These are phyloP conservation scores for Echeneis naucrates DNA, from an alignment of 2,797 vertebrate species.

Conservation along the genomic window DNA sequence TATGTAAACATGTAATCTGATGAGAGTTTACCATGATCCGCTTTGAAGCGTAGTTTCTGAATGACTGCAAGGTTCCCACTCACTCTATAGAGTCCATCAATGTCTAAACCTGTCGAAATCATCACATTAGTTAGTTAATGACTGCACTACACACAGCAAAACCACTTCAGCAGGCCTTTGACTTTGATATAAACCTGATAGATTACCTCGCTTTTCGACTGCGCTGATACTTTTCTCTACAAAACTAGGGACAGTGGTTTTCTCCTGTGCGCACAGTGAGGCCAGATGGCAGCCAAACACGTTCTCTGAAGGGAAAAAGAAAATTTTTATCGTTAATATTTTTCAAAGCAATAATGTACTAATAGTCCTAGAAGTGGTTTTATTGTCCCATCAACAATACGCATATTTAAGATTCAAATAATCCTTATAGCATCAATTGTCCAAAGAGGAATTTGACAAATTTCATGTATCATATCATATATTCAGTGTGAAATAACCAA, in stretches of 20 bases:
- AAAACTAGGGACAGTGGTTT: conserved; percentile 87
- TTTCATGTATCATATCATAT: too few relatives aligned
- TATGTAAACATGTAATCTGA: background rate
- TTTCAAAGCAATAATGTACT: background rate
- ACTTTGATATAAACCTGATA: background rate
- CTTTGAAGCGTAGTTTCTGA: conserved; percentile 95
- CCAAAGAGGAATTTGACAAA: background rate
- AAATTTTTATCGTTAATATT: background rate
- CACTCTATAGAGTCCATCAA: conserved; percentile 95
- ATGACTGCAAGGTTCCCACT: conserved; percentile 95
- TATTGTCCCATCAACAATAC: background rate
- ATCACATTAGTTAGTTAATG: background rate
- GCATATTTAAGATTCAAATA: background rate
- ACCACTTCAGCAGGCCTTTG: background rate
- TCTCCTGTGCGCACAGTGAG: conserved; percentile 88
- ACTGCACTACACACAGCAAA: background rate
- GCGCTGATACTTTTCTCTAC: conserved; percentile 90
- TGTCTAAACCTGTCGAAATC: conserved; percentile 88
- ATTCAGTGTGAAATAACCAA: too few relatives aligned
- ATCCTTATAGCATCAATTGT: background rate
- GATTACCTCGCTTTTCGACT: conserved; percentile 90
- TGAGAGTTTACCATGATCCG: conserved; percentile 89
- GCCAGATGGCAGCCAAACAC: conserved; percentile 92
- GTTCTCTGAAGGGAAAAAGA: conserved; percentile 84
- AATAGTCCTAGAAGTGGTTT: background rate